Evolutionary conservation across 1,140 invertebrate genomes (phyloP), one percentile per base, ranked within the genome.

Genomic region (Bombus pyrosoma): DNA sequence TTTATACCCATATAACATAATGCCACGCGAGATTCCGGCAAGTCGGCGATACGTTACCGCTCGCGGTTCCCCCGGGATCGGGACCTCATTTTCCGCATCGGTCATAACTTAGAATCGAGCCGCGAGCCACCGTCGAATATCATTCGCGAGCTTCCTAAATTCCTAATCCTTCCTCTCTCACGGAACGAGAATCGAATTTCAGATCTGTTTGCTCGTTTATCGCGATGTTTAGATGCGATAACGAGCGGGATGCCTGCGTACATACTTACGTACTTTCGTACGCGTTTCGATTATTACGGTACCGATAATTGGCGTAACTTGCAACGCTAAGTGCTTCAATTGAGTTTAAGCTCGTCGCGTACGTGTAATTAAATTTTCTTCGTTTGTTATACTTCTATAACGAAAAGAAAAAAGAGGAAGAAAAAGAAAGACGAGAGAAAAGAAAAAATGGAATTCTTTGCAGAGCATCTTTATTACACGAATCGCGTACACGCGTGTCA

Each of bases 1-100:
- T 95, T 95, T 95, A 95, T 95, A 95, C 93, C 94, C 94, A 95
- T 95, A 95, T 95, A 95, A 95, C 93, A 94, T 94, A 95, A 95
- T 94, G 93, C 94, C 91, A 90, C 92, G 94, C 93, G 93, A 94
- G 94, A 94, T 94, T 93, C 92, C 91, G 85, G 91, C 89, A 93
- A 93, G 92, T 92, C 92, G 89, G 86, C 91, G 91, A 93, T 92
- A 92, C 90, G 92, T 91, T 91, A 88, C 87, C 89, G 86, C 80
- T 81, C 68, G 76, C 82, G 83, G 69, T 71, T 93, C 93, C 93
- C 94, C 62, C 53, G 93, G 92, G 94, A 94, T 91, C 91, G 89
- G 85, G 91, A 94, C 91, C 93, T 94, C 93, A 92, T 94, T 92
- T 94, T 91, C 93, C 93, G 92, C 93, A 95, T 94, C 93, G 94